phyloP scores from a whole-genome alignment of 2,797 vertebrate genomes.

The Esox lucius region DNA sequence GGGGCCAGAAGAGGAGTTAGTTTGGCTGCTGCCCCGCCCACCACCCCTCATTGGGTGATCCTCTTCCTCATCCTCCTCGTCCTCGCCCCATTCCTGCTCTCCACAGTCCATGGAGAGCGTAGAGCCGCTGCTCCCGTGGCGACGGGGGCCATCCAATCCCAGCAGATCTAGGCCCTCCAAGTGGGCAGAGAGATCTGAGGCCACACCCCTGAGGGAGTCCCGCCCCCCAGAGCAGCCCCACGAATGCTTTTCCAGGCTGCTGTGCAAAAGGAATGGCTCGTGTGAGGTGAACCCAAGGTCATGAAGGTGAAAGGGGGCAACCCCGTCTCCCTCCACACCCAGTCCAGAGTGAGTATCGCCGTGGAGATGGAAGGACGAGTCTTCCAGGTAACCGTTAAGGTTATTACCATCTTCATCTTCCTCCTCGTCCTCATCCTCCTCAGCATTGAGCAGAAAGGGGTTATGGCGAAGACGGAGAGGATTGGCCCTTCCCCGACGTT shows the following conservation, averaged over 20 bases:
- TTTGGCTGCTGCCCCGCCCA: constrained; percentile 61
- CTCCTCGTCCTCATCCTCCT: constrained; percentile 69
- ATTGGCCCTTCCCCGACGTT: constrained; percentile 52
- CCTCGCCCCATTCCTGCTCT: constrained; percentile 87
- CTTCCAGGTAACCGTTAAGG: constrained; percentile 77
- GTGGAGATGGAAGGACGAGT: constrained; percentile 80
- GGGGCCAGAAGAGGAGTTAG: constrained; percentile 73
- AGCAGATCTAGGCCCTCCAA: constrained; percentile 78
- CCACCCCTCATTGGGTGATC: constrained; percentile 75
- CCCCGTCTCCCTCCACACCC: constrained; percentile 22
- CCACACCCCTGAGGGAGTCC: constrained; percentile 54
- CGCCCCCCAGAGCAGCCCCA: constrained; percentile 71
- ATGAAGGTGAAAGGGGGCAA: constrained; percentile 68
- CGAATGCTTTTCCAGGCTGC: constrained; percentile 58
- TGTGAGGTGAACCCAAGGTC: constrained; percentile 61
- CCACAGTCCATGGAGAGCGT: constrained; percentile 85
- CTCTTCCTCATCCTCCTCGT: constrained; percentile 72
- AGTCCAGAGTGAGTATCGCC: constrained; percentile 55
- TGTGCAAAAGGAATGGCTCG: constrained; percentile 85
- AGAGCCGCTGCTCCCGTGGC: constrained; percentile 79
- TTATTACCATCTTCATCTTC: constrained; percentile 76
- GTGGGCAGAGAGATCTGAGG: constrained; percentile 58
- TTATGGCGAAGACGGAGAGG: constrained; percentile 84
- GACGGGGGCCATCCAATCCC: constrained; percentile 72
- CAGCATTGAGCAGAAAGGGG: constrained; percentile 84